Percentiles rank a stretch among this genome's conserved stretches.
Conservation (phyloP, 2,888 invertebrate species). For the Drosophila borborema region DNA sequence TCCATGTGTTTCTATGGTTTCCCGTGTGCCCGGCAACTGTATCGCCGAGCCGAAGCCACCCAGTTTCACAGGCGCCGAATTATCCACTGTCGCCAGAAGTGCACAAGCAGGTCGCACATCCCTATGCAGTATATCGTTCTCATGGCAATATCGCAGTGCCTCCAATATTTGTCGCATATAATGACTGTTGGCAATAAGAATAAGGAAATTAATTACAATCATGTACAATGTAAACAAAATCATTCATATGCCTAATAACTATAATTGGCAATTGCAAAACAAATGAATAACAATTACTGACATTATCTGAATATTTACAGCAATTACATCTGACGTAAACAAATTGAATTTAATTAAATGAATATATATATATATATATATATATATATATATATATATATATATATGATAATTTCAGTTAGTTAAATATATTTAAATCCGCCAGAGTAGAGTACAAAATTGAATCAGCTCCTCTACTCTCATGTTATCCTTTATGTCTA, state of each 20-base stretch:
- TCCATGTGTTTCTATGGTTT: conserved; percentile 88
- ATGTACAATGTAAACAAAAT: neutral
- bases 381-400: neutral
- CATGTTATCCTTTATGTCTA: neutral
- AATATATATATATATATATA: neutral
- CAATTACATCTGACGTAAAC: neutral
- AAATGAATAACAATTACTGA: neutral
- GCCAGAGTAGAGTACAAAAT: no score
- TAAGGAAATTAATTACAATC: conserved; percentile 55
- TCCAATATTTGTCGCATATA: conserved; percentile 99
- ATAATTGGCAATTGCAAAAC: neutral
- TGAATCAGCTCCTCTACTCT: neutral
- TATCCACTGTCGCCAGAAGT: conserved; percentile 97
- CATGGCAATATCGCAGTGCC: conserved; percentile 98
- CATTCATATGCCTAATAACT: neutral
- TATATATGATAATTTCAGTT: neutral
- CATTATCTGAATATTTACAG: neutral
- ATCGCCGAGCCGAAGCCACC: conserved; percentile 99
- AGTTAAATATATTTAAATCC: neutral
- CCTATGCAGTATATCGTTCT: conserved; percentile 98
- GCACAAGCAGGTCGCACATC: conserved; percentile 99
- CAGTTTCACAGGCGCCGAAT: conserved; percentile 98
- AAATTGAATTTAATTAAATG: neutral
- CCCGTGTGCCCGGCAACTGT: conserved; percentile 92
- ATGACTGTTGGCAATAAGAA: conserved; percentile 88